Conservation (phyloP, 2,797 vertebrate species). For the Sebastiscus albofasciatus region DNA sequence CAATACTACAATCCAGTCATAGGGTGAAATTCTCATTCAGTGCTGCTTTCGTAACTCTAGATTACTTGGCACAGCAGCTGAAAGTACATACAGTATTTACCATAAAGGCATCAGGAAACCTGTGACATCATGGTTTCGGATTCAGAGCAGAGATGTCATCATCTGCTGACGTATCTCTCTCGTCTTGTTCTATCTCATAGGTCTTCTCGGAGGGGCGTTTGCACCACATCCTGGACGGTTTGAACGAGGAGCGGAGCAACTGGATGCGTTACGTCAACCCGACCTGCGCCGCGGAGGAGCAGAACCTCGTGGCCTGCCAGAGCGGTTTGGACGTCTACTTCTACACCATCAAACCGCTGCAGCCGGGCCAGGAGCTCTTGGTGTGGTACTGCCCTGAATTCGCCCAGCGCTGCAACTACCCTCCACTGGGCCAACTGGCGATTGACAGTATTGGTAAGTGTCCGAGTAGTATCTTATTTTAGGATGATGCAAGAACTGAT, state of each 20-base stretch:
- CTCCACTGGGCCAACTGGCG: slow-evolving; percentile 86
- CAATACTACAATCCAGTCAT: slow-evolving; percentile 52
- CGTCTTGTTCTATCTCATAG: slow-evolving; percentile 65
- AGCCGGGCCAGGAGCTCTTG: slow-evolving; percentile 91
- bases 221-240: slow-evolving; percentile 93
- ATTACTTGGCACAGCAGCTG: slow-evolving; percentile 6
- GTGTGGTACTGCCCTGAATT: slow-evolving; percentile 96
- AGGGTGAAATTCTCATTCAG: slow-evolving; percentile 23
- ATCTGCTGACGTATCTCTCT: not conserved
- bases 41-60: slow-evolving; percentile 9
- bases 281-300: slow-evolving; percentile 85
- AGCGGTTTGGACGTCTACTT: slow-evolving; percentile 93
- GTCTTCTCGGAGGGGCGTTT: slow-evolving; percentile 89
- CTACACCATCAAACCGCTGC: slow-evolving; percentile 91
- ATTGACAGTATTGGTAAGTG: slow-evolving; percentile 88
- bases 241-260: slow-evolving; percentile 92
- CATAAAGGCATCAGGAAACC: slow-evolving; percentile 52
- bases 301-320: slow-evolving; percentile 94
- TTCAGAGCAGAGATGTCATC: not conserved
- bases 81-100: slow-evolving; percentile 48
- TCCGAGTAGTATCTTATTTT: not conserved
- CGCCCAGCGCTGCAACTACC: slow-evolving; percentile 90
- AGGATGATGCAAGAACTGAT: not conserved
- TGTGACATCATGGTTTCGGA: slow-evolving; percentile 53
- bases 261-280: slow-evolving; percentile 98